These are phyloP conservation scores for Cordylochernes scorpioides DNA, from an alignment of 2,888 invertebrate genomes.

Conservation along the genomic window DNA sequence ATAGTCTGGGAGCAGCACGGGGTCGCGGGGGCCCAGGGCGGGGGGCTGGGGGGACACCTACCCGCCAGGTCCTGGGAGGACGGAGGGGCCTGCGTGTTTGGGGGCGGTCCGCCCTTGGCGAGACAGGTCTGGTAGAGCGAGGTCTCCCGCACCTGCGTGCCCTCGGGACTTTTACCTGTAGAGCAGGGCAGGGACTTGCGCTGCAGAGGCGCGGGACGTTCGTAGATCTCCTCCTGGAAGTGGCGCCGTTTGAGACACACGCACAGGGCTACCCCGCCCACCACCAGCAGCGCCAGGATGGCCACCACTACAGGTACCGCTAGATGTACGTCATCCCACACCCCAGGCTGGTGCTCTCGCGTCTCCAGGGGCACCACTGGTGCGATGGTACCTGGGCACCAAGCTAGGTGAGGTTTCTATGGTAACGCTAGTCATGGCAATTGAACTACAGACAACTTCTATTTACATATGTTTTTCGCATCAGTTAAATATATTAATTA, in stretches of 20 bases:
- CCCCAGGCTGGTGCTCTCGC: slow-evolving; percentile 7
- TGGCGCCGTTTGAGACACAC: slow-evolving; percentile 11
- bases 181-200: too few relatives aligned
- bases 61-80: slow-evolving; percentile 5
- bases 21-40: not conserved
- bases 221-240: slow-evolving; percentile 4
- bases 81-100: slow-evolving; percentile 3
- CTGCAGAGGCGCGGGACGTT: not conserved
- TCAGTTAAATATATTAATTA: too few relatives aligned
- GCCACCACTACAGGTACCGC: slow-evolving; percentile 11
- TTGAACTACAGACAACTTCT: too few relatives aligned
- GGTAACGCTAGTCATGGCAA: too few relatives aligned
- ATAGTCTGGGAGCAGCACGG: slow-evolving; percentile 36
- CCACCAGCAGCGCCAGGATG: slow-evolving; percentile 9
- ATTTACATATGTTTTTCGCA: too few relatives aligned
- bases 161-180: slow-evolving; percentile 6
- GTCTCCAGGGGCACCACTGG: slow-evolving; percentile 7
- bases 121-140: slow-evolving; percentile 11
- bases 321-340: slow-evolving; percentile 11
- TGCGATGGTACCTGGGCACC: slow-evolving; percentile 6
- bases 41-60: too few relatives aligned
- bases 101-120: slow-evolving; percentile 4
- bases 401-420: too few relatives aligned
- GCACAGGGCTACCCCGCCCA: slow-evolving; percentile 10
- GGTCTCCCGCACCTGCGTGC: slow-evolving; percentile 8